Base-by-base conservation (phyloP, 2,888 invertebrate species). In the Cremastobaeus sp. region DNA sequence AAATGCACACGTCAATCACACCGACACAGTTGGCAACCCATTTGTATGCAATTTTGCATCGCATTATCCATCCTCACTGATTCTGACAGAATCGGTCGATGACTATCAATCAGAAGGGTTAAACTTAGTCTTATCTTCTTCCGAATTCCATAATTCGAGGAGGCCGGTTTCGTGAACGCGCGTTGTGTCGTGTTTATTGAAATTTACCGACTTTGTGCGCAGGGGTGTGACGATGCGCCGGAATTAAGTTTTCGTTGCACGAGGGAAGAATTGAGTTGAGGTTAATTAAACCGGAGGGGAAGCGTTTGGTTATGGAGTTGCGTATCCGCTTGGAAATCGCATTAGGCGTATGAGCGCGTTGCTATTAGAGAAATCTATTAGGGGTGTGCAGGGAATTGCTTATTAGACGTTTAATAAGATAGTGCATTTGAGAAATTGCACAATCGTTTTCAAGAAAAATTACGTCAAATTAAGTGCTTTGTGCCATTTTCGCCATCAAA, bases 291-390 rank as follows among this genome's bases (percentile, higher is more conserved):
- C 39, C 54, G n/a, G n/a, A 60, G 70, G 57, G 62, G 55, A 70
- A 62, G 57, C 57, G 70, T 71, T 57, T 12, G 70, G 64, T 39
- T 64, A 71, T 48, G 52, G 37, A 64, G 64, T 64, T 71, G 71
- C 71, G 71, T 71, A 71, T 71, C 71, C 71, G 71, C 48, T 45
- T 57, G 64, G 57, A 71, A 71, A 71, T 71, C 71, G 45, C 71
- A 71, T 71, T 71, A 71, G 65, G 71, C 59, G 71, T 71, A 59
- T 47, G 65, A 71, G 71, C 71, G 65, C 62, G 50, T 59, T 65
- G 71, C 71, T 65, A 71, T 71, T 71, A 71, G 71, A 65, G 71
- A 65, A 71, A 71, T 71, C 57, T 71, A 65, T 71, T 65, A 71
- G 52, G 47, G 52, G 59, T 65, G 59, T 54, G 59, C 28, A 30